These are phyloP conservation scores for Limnodromus scolopaceus DNA, from an alignment of 2,797 vertebrate genomes.

Conservation along the genomic window DNA sequence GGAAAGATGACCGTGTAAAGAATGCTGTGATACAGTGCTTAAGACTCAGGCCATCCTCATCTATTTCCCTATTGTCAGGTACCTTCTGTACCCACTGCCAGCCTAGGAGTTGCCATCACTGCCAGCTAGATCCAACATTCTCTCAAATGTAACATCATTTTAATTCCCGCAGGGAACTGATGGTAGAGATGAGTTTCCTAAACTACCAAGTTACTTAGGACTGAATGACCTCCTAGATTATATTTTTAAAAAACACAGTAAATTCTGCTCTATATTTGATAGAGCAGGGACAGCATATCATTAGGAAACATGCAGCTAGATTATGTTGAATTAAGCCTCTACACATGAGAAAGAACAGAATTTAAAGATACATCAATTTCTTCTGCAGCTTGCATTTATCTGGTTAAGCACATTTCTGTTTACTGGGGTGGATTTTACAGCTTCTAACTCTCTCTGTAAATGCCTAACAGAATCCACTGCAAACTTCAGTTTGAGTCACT, in stretches of 20 bases:
- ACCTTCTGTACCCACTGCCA: neutral
- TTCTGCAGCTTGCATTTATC: neutral
- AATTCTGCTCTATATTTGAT: neutral
- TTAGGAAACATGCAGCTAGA: neutral
- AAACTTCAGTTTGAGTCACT: neutral
- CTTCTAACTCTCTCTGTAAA: neutral
- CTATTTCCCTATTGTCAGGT: neutral
- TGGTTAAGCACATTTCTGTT: neutral
- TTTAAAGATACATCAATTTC: neutral
- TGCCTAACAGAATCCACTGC: neutral
- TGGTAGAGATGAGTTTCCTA: neutral
- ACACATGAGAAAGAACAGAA: fast-evolving
- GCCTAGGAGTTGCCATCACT: neutral
- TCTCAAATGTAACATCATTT: neutral
- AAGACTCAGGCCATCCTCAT: neutral
- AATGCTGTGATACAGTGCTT: neutral
- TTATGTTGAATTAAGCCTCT: neutral
- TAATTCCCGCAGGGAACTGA: neutral
- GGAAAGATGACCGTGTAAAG: neutral
- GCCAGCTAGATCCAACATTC: neutral
- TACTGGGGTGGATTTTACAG: neutral
- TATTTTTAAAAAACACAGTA: neutral
- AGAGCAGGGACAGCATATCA: neutral
- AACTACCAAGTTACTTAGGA: neutral
- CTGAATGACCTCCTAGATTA: neutral